Evolutionary conservation across 2,888 invertebrate genomes (phyloP), one percentile per base, ranked within the genome.

Genomic region (Dasysyrphus albostriatus): DNA sequence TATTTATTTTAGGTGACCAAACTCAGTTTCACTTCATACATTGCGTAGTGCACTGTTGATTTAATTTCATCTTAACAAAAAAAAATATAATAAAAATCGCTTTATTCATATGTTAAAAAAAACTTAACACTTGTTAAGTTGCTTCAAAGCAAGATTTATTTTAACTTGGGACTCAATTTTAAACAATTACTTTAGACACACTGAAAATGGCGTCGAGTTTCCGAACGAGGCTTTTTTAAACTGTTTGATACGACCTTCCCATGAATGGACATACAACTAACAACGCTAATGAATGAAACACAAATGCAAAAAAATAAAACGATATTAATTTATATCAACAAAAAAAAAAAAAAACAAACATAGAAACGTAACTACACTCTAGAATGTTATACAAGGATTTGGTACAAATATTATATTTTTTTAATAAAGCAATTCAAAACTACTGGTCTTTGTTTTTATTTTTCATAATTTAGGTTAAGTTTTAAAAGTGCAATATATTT

Each of bases 391-490:
- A n/a, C 29, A 39, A 44, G 7, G 29, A 63, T 63, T 44, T 29
- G n/a, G 29, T 44, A 63, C 19, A 42, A 61, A 29, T 42, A 24
- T 63, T 39, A 29, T 44, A 29, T 44, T 42, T 44, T 24, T 63
- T 12, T 63, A 63, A 63, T 63, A 44, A 63, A 63, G 63, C 24
- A 29, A 24, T 24, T 24, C 29, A 10, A 63, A 42, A 44, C 3
- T 29, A 63, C 24, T 49, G 19, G 19, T 67, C 39, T 72, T 73
- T 49, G 6, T 42, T 83, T 77, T 83, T 39, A 65, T 73, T 61
- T 83, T 12, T 63, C 5, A 42, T 10, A 19, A 61, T 63, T 47
- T 69, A 56, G 2, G 9, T 29, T 44, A 14, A 19, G 3, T 39
- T 44, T 63, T 14, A 24, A 47, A 24, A 24, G 10, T 83, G 54